Evolutionary conservation across 2,888 invertebrate species (phyloP), one percentile per base, ranked within the genome.

Genomic region (Brenthis hecate): DNA sequence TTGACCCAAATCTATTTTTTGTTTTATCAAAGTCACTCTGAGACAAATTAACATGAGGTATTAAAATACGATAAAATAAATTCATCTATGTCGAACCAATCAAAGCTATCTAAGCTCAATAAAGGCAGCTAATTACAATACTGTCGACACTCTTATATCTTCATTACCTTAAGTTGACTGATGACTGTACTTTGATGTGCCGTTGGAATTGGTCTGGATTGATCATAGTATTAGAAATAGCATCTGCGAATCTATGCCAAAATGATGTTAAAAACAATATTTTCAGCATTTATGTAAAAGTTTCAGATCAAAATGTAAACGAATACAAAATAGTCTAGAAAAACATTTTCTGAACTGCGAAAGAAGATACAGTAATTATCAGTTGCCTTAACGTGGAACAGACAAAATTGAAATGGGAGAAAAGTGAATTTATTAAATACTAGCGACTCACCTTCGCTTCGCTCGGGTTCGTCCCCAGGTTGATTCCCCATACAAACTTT

Each of bases 41-140:
- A 65, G 66, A 60, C 63, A 53, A 57, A 16, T 47, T 13, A 32
- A 16, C 28, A 28, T 3, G 60, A 68, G 73, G 67, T 55, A 68
- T 23, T 3, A 16, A 14, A 60, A 67, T 61, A 47, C 1, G 13
- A 47, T 23, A 3, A 13, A 57, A 14, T 8, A 58, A 4, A 32
- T 53, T 77, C 76, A 56, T 81, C 83, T 82, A 70, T 80, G 79
- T 11, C 61, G 56, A 76, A 73, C 81, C 80, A 82, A 82, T 84
- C 82, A 80, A 76, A 79, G 73, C 76, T 75, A 77, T 78, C 76
- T 70, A 75, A 75, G 79, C 78, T 80, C 78, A 79, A 85, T 85
- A 86, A 82, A 85, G 80, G 80, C 80, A 78, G 75, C 82, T 87
- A 87, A 88, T 87, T 87, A 87, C 81, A 75, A 73, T 70, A 80